These are phyloP conservation scores for Esox niger DNA, from an alignment of 2,113 vertebrate genomes.

Conservation along the genomic window DNA sequence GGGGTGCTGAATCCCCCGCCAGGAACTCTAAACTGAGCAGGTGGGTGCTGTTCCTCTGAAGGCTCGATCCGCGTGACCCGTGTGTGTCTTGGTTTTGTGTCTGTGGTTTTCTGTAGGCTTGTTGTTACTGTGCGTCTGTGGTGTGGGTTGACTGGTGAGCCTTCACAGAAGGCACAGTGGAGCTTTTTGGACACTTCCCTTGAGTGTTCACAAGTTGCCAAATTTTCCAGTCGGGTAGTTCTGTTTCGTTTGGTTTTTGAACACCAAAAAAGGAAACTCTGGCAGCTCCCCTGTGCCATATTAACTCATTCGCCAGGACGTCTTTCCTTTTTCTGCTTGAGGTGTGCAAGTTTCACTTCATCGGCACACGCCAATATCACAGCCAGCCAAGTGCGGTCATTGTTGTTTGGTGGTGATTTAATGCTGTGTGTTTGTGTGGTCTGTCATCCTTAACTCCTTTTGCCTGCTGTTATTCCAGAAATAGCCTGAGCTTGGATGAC, in stretches of 20 bases:
- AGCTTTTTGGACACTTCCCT: not conserved
- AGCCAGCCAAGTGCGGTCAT: not conserved
- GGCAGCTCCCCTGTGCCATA: not conserved
- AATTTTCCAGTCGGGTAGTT: not conserved
- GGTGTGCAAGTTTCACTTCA: too few species aligned
- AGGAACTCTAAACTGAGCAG: constrained; percentile 93
- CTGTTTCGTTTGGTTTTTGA: not conserved
- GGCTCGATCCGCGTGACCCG: not conserved
- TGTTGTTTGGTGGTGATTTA: constrained; percentile 4
- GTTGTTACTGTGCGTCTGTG: not conserved
- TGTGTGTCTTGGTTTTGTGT: not conserved
- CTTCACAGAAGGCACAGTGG: not conserved
- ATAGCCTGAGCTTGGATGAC: constrained; percentile 99
- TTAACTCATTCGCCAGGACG: not conserved
- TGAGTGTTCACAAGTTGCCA: not conserved
- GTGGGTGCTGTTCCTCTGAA: constrained; percentile 59
- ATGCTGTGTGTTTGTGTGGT: constrained; percentile 48
- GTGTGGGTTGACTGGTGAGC: not conserved
- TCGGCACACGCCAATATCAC: not conserved
- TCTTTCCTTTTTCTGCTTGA: not conserved
- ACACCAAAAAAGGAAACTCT: not conserved
- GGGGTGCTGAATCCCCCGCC: constrained; percentile 92
- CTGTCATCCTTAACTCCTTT: constrained; percentile 75
- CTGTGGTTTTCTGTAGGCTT: not conserved
- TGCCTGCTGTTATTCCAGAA: constrained; percentile 90